phyloP scores from a whole-genome alignment of 2,797 vertebrate genomes.

The Catostomus latipinnis region DNA sequence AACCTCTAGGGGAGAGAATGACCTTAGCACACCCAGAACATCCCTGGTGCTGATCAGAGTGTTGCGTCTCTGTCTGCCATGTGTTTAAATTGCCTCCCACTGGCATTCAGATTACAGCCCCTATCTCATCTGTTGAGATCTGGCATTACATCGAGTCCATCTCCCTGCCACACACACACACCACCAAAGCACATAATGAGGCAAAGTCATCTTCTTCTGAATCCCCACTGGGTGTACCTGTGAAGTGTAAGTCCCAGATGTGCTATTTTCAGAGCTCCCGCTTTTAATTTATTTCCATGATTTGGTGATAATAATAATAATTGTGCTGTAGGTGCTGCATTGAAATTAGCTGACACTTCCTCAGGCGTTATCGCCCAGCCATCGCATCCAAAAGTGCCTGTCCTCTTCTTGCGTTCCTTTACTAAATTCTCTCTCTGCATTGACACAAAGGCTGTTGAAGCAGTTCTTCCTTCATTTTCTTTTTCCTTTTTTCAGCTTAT shows the following conservation, averaged over 20 bases:
- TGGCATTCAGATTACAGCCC: slow-evolving; percentile 80
- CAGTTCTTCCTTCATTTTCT: slow-evolving; percentile 69
- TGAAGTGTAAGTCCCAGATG: slow-evolving; percentile 78
- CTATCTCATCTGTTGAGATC: slow-evolving; percentile 63
- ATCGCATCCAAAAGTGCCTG: slow-evolving; percentile 71
- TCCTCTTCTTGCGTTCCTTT: slow-evolving; percentile 42
- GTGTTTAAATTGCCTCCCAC: slow-evolving; percentile 82
- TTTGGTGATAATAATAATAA: slow-evolving; percentile 87
- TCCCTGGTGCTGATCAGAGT: slow-evolving; percentile 51
- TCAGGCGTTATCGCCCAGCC: slow-evolving; percentile 75
- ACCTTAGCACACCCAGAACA: slow-evolving; percentile 28
- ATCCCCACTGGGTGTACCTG: slow-evolving; percentile 79
- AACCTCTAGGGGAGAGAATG: slow-evolving; percentile 24
- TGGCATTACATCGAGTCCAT: slow-evolving; percentile 78
- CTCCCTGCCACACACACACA: slow-evolving; percentile 56
- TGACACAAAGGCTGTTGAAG: slow-evolving; percentile 74
- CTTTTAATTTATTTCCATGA: slow-evolving; percentile 86
- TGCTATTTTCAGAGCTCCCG: slow-evolving; percentile 83
- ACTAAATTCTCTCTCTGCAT: slow-evolving; percentile 54
- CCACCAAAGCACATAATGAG: slow-evolving; percentile 76
- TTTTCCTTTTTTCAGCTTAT: slow-evolving; percentile 69
- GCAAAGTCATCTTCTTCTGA: slow-evolving; percentile 68
- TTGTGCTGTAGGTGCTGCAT: slow-evolving; percentile 85
- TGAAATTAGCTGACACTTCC: slow-evolving; percentile 86
- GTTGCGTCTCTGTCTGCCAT: slow-evolving; percentile 75